Percentiles rank a stretch among this genome's conserved stretches.
Conservation (phyloP, 2,888 invertebrate genomes). For the Litoditis marina region DNA sequence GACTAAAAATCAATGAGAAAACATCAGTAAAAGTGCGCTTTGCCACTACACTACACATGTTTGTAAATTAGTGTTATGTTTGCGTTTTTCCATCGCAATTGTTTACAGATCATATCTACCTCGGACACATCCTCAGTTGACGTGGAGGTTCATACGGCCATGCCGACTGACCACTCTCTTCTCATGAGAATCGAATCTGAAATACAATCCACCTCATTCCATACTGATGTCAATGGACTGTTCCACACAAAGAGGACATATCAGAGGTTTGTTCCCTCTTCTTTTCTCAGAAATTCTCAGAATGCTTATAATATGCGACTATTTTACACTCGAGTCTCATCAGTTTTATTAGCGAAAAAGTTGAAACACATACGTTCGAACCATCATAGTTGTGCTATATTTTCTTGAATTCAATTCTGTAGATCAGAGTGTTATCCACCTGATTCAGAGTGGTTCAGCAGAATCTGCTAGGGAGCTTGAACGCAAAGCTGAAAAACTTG, state of each 20-base stretch:
- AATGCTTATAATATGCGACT: too few relatives aligned
- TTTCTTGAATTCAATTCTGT: too few relatives aligned
- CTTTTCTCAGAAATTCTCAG: not conserved
- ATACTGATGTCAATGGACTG: slow-evolving; percentile 42
- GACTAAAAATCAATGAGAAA: too few relatives aligned
- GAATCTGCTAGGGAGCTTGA: too few relatives aligned
- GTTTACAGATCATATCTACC: not conserved
- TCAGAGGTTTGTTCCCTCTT: slow-evolving; percentile 1
- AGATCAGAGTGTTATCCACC: too few relatives aligned
- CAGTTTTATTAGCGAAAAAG: not conserved
- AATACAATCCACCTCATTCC: slow-evolving; percentile 19
- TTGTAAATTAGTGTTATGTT: too few relatives aligned
- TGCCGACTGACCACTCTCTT: not conserved
- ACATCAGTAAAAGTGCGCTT: too few relatives aligned
- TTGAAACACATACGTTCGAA: not conserved
- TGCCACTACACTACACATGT: too few relatives aligned
- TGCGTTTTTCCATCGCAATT: too few relatives aligned
- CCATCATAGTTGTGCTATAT: too few relatives aligned
- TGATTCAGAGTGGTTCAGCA: too few relatives aligned
- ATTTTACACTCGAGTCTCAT: not conserved
- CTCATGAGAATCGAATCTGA: slow-evolving; percentile 5
- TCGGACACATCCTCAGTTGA: not conserved
- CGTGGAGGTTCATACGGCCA: slow-evolving; percentile 2
- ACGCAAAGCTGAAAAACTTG: too few relatives aligned
- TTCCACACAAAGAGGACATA: slow-evolving; percentile 28